These are phyloP conservation scores for Gallinago media DNA, from an alignment of 2,113 vertebrate species.

Conservation along the genomic window DNA sequence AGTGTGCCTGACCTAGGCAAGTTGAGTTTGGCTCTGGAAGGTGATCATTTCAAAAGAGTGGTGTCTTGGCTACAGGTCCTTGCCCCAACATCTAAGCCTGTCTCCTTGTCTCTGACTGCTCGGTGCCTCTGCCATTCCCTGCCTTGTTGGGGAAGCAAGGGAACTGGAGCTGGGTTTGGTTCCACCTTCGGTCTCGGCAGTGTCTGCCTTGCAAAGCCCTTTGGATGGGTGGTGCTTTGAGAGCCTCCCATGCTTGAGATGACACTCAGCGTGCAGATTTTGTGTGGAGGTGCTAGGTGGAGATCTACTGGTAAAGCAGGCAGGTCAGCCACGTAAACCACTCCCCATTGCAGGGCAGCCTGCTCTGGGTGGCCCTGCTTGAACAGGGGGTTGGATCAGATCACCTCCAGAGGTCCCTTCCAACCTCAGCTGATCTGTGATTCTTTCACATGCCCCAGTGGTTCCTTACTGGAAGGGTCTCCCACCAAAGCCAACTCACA, in stretches of 20 bases:
- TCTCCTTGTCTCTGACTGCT: not conserved
- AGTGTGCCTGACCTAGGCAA: accelerated
- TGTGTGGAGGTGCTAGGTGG: not conserved
- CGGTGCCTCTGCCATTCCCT: not conserved
- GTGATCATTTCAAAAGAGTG: accelerated
- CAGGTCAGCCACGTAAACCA: not conserved
- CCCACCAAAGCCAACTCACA: not conserved
- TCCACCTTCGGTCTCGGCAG: not conserved
- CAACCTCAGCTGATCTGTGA: not conserved
- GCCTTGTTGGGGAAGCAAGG: not conserved
- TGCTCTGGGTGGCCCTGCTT: not conserved
- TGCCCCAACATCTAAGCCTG: accelerated
- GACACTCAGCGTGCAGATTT: not conserved
- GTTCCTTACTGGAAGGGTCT: not conserved
- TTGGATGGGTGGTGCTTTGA: not conserved
- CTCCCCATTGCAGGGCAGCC: not conserved
- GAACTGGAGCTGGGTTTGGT: not conserved
- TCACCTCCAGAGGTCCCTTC: not conserved
- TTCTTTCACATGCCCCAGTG: not conserved
- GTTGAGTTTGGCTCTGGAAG: not conserved
- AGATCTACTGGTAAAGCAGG: not conserved
- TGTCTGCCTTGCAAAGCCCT: not conserved
- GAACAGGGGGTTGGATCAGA: not conserved
- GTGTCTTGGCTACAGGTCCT: not conserved
- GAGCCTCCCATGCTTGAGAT: not conserved